Conservation (phyloP, 2,888 invertebrate genomes). For the Polydrusus pterygomalis region DNA sequence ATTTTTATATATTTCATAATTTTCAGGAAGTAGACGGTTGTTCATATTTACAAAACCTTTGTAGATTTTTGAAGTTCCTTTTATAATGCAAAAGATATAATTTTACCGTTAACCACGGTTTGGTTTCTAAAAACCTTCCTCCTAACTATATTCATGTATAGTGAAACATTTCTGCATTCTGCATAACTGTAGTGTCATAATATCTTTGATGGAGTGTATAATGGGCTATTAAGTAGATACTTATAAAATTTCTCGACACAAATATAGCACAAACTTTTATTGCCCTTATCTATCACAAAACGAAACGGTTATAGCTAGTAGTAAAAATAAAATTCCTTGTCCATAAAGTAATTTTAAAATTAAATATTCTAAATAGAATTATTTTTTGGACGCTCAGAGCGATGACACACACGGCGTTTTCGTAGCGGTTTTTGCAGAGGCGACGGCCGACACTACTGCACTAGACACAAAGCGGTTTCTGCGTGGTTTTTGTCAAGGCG, state of each 20-base stretch:
- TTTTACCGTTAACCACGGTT: no score
- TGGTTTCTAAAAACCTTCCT: no score
- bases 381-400: conserved; percentile 1
- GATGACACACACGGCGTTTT: no score
- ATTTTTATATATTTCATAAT: no score
- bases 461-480: no score
- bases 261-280: background rate
- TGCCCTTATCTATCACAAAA: conserved; percentile 10
- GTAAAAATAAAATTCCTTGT: conserved; percentile 23
- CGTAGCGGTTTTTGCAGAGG: no score
- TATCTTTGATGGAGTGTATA: background rate
- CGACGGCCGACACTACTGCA: no score
- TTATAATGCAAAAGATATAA: no score
- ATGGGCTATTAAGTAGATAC: background rate
- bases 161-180: background rate
- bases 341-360: conserved; percentile 10
- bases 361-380: conserved; percentile 14
- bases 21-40: no score
- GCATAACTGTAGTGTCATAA: background rate
- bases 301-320: conserved; percentile 4
- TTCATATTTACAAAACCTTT: no score
- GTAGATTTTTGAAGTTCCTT: no score
- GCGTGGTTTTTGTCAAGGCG: no score
- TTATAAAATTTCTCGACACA: conserved; percentile 4
- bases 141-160: background rate